Evolutionary conservation across 2,888 invertebrate species (phyloP).

Genomic region (Criorhina ranunculi): DNA sequence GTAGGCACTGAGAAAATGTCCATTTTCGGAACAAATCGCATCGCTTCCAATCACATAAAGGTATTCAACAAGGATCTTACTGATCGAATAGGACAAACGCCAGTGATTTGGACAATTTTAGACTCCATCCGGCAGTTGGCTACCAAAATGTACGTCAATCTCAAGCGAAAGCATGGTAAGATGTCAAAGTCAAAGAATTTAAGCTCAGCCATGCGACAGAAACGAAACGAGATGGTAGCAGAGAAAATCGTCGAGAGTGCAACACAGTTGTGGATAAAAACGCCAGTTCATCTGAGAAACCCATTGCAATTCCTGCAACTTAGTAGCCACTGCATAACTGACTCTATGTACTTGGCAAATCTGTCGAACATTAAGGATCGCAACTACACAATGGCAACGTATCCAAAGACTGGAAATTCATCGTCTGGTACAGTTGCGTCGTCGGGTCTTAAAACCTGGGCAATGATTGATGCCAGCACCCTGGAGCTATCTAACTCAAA

Average conservation of each 20-base stretch:
- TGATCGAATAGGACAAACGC: slow-evolving; percentile 73
- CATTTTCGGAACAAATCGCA: slow-evolving; percentile 79
- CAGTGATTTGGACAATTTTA: slow-evolving; percentile 78
- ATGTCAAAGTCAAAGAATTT: slow-evolving; percentile 59
- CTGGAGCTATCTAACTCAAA: slow-evolving; percentile 27
- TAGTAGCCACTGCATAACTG: slow-evolving; percentile 79
- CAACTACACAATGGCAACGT: slow-evolving; percentile 64
- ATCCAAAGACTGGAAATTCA: slow-evolving; percentile 41
- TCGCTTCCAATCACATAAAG: slow-evolving; percentile 78
- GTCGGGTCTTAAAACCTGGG: slow-evolving; percentile 49
- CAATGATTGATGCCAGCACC: slow-evolving; percentile 52
- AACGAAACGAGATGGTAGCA: slow-evolving; percentile 75
- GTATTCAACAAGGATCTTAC: slow-evolving; percentile 78
- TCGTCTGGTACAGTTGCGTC: slow-evolving; percentile 20
- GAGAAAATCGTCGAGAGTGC: slow-evolving; percentile 79
- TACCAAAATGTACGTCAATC: slow-evolving; percentile 77
- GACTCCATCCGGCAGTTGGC: slow-evolving; percentile 78
- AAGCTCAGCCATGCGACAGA: slow-evolving; percentile 52
- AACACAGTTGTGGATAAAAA: slow-evolving; percentile 79
- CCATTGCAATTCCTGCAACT: slow-evolving; percentile 79
- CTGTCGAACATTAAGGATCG: slow-evolving; percentile 73
- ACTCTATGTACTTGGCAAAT: slow-evolving; percentile 77
- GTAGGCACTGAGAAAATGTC: slow-evolving; percentile 80
- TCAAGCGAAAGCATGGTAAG: slow-evolving; percentile 62
- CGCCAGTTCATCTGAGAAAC: slow-evolving; percentile 79